Percentiles rank a stretch among this genome's conserved stretches.
These are phyloP conservation scores for Bhutanitis thaidina DNA, from an alignment of 2,888 invertebrate species.

Conservation along the genomic window DNA sequence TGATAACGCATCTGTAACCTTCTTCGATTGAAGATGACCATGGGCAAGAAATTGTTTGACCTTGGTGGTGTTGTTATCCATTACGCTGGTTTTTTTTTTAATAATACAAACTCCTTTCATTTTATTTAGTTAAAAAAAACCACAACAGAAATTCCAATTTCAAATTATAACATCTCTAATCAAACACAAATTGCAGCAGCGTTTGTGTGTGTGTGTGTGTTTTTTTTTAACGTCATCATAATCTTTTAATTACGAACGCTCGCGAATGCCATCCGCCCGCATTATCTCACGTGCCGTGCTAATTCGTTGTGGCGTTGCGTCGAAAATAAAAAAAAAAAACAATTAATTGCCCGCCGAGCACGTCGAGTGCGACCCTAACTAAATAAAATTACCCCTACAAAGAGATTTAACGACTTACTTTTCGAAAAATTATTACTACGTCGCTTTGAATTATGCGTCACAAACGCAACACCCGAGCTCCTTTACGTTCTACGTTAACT, in stretches of 20 bases:
- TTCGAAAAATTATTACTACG: neutral
- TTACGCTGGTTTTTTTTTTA: too few species aligned
- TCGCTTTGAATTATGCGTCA: neutral
- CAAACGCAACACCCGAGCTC: neutral
- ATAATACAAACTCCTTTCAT: too few species aligned
- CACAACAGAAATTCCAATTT: too few species aligned
- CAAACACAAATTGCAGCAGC: slow-evolving; percentile 6
- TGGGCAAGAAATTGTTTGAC: too few species aligned
- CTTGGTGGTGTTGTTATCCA: too few species aligned
- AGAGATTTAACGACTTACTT: slow-evolving; percentile 10
- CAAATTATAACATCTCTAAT: too few species aligned
- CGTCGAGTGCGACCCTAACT: slow-evolving; percentile 5
- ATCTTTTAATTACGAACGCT: slow-evolving; percentile 14
- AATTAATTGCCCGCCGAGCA: slow-evolving; percentile 8
- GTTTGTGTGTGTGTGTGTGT: neutral
- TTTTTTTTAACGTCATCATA: slow-evolving; percentile 11
- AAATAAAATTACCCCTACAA: slow-evolving; percentile 12
- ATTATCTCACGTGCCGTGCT: slow-evolving; percentile 14
- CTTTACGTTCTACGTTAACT: too few species aligned
- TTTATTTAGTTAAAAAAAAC: too few species aligned
- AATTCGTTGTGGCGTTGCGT: slow-evolving; percentile 11
- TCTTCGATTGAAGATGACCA: too few species aligned
- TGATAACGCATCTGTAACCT: too few species aligned
- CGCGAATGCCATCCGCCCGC: slow-evolving; percentile 12
- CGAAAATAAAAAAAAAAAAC: slow-evolving; percentile 14